A percentile compares a stretch with the other conserved stretches of the same genome.
Evolutionary conservation across 2,113 vertebrate species (phyloP).

Genomic region (Lagopus muta): DNA sequence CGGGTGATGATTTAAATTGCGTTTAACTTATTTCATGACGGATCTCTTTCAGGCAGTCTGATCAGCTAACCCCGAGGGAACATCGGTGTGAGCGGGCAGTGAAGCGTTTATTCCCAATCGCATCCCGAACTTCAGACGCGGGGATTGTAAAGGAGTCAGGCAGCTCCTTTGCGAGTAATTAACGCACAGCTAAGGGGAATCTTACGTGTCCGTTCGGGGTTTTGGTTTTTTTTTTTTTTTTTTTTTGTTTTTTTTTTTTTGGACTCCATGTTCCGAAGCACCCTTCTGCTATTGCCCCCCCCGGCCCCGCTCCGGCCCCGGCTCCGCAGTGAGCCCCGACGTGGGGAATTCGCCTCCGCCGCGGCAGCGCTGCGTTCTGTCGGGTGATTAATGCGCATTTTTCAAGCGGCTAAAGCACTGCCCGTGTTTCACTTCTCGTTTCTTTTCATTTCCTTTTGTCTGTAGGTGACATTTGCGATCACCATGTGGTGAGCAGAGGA

Average conservation of each 20-base stretch:
- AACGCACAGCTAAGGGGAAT: not conserved
- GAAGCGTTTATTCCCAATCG: not conserved
- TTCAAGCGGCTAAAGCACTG: not conserved
- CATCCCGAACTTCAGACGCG: not conserved
- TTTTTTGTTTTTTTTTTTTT: not conserved
- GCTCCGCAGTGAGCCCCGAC: not conserved
- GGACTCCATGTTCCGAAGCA: not conserved
- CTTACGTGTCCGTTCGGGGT: not conserved
- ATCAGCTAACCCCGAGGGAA: not conserved
- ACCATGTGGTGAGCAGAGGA: slow-evolving; percentile 51
- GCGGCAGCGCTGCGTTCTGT: not conserved
- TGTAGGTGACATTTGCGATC: slow-evolving; percentile 52
- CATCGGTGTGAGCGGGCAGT: not conserved
- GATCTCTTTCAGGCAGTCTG: not conserved
- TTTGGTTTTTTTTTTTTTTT: not conserved
- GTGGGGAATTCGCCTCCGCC: not conserved
- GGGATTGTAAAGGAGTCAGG: not conserved
- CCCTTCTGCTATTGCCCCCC: not conserved
- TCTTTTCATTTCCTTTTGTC: slow-evolving; percentile 60
- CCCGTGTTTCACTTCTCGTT: slow-evolving; percentile 11
- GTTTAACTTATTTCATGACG: not conserved
- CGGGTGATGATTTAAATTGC: not conserved
- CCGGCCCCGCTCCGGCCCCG: not conserved
- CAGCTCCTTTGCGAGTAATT: not conserved
- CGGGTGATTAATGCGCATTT: slow-evolving; percentile 21